phyloP scores from a whole-genome alignment of 2,113 vertebrate species.

The Amphiprion ocellaris region DNA sequence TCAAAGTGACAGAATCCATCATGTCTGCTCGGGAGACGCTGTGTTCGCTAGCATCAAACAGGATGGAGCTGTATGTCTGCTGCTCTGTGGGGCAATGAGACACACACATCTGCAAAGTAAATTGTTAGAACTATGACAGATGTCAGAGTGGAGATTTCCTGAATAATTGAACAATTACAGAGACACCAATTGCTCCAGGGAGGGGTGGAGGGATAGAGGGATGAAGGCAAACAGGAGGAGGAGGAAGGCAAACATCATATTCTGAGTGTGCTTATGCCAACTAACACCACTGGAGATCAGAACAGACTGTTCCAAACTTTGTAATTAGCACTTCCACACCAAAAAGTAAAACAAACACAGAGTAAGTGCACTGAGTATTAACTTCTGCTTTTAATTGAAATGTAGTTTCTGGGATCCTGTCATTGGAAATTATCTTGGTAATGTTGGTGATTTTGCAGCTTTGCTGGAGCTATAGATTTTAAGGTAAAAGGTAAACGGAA shows the following conservation, averaged over 20 bases:
- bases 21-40: slow-evolving; percentile 19
- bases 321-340: slow-evolving; percentile 47
- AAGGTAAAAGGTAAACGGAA: background rate
- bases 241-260: slow-evolving; percentile 46
- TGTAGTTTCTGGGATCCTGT: background rate
- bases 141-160: slow-evolving; percentile 67
- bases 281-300: slow-evolving; percentile 51
- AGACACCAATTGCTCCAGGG: slow-evolving; percentile 59
- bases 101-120: slow-evolving; percentile 47
- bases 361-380: background rate
- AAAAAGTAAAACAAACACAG: slow-evolving; percentile 8
- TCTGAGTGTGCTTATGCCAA: slow-evolving; percentile 73
- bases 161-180: slow-evolving; percentile 74
- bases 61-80: slow-evolving; percentile 26
- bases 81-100: background rate
- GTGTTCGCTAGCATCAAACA: background rate
- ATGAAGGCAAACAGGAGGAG: slow-evolving; percentile 25
- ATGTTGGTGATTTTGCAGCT: no score
- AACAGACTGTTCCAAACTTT: slow-evolving; percentile 56
- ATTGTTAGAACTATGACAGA: slow-evolving; percentile 69
- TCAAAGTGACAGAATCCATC: slow-evolving; percentile 34
- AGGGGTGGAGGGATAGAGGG: slow-evolving; percentile 28
- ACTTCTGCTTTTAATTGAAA: background rate
- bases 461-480: background rate
- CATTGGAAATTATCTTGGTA: no score